These are phyloP conservation scores for Cassiopea xamachana DNA, from an alignment of 30 jellyfish, hydroid and myxozoan genomes.

Conservation along the genomic window DNA sequence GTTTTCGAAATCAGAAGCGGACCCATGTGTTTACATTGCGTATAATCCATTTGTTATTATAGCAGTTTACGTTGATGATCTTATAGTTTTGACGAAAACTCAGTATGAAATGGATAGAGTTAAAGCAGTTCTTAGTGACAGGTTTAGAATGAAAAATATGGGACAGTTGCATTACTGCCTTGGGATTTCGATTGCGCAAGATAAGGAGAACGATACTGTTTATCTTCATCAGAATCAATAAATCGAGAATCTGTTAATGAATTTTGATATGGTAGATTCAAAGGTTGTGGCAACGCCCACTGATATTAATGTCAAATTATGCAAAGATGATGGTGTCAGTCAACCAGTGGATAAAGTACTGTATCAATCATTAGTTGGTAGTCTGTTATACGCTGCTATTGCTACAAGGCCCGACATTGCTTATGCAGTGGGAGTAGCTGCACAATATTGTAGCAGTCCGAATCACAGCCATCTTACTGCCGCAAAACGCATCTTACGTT, in stretches of 20 bases:
- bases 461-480: too few species aligned
- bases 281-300: neutral
- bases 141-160: slow-evolving; percentile 29
- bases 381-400: too few species aligned
- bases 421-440: too few species aligned
- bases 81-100: neutral
- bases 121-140: slow-evolving; percentile 11
- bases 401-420: too few species aligned
- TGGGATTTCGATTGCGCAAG: slow-evolving; percentile 35
- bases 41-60: neutral
- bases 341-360: too few species aligned
- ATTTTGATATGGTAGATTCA: neutral
- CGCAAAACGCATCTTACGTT: too few species aligned
- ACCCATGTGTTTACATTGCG: slow-evolving; percentile 45
- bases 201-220: neutral
- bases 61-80: neutral
- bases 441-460: too few species aligned
- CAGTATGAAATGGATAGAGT: neutral
- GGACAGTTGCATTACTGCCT: slow-evolving; percentile 44
- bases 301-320: too few species aligned
- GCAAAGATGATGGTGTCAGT: too few species aligned
- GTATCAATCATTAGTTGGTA: too few species aligned
- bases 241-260: neutral
- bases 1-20: slow-evolving; percentile 15
- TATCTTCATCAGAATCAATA: neutral